These are phyloP conservation scores for Eutrigla gurnardus DNA, from an alignment of 2,797 vertebrate genomes.

Conservation along the genomic window DNA sequence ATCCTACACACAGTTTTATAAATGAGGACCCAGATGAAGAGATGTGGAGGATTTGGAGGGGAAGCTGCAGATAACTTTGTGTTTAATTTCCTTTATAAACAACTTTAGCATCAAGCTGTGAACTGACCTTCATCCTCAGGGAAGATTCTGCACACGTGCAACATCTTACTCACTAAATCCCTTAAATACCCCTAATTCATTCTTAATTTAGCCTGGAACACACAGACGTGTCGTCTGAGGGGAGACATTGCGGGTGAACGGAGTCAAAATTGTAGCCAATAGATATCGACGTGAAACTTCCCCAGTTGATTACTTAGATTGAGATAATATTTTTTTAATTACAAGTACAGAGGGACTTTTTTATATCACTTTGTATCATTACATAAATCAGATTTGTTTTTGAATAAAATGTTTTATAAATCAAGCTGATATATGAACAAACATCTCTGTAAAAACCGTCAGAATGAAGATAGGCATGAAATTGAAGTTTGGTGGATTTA, in stretches of 20 bases:
- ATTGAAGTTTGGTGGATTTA: too few relatives aligned
- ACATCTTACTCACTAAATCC: neutral
- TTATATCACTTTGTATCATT: neutral
- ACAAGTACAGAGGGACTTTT: neutral
- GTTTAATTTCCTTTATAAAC: conserved; percentile 9
- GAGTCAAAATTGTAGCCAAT: neutral
- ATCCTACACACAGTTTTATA: too few relatives aligned
- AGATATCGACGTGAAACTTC: neutral
- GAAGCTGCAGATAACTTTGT: conserved; percentile 3
- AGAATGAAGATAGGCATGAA: too few relatives aligned
- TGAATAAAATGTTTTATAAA: too few relatives aligned
- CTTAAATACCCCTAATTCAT: neutral
- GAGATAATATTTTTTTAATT: neutral
- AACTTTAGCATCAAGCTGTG: conserved; percentile 1
- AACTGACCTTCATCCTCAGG: neutral
- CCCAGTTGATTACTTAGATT: neutral
- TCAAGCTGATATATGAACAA: too few relatives aligned
- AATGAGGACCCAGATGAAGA: conserved; percentile 37
- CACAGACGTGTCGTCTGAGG: neutral
- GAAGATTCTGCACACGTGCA: neutral
- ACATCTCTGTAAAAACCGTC: too few relatives aligned
- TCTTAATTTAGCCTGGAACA: neutral
- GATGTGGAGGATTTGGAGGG: conserved; percentile 3
- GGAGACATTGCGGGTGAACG: neutral
- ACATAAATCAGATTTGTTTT: neutral